A percentile compares a stretch with the other conserved stretches of the same genome.
phyloP scores from a whole-genome alignment of 2,797 vertebrate species.

The Sebastes matsubarae region DNA sequence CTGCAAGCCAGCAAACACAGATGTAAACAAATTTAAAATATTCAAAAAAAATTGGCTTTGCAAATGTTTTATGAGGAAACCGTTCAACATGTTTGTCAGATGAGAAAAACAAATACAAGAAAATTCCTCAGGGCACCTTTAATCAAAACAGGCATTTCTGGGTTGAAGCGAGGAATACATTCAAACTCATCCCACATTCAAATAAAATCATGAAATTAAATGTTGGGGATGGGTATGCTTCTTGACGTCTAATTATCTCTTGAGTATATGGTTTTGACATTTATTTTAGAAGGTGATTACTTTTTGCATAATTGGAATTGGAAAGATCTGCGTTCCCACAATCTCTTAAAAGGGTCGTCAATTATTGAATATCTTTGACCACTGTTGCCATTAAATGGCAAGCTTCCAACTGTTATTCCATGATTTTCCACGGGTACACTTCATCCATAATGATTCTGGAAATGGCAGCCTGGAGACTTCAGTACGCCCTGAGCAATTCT shows the following conservation, averaged over 20 bases:
- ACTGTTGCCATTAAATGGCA: constrained; percentile 14
- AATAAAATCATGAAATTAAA: constrained; percentile 1
- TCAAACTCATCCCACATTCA: not conserved
- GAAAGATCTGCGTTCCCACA: not conserved
- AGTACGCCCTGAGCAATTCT: constrained; percentile 22
- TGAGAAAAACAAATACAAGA: not conserved
- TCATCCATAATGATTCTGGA: constrained; percentile 51
- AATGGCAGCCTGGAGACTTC: constrained; percentile 42
- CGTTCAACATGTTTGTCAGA: not conserved
- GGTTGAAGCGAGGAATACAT: not conserved
- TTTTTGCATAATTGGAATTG: constrained; percentile 4
- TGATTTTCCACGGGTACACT: constrained; percentile 32
- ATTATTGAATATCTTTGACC: constrained; percentile 40
- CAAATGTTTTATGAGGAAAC: constrained; percentile 6
- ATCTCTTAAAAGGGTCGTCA: constrained; percentile 36
- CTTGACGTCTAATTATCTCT: not conserved
- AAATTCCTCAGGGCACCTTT: not conserved
- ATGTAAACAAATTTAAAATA: not conserved
- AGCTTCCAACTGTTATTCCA: constrained; percentile 35
- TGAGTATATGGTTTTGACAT: not conserved
- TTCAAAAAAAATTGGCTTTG: not conserved
- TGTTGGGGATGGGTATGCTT: not conserved
- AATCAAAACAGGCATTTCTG: constrained; percentile 1
- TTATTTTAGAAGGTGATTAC: not conserved
- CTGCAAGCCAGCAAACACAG: not conserved